phyloP scores from a whole-genome alignment of 2,113 vertebrate genomes.

The Amphiprion ocellaris region DNA sequence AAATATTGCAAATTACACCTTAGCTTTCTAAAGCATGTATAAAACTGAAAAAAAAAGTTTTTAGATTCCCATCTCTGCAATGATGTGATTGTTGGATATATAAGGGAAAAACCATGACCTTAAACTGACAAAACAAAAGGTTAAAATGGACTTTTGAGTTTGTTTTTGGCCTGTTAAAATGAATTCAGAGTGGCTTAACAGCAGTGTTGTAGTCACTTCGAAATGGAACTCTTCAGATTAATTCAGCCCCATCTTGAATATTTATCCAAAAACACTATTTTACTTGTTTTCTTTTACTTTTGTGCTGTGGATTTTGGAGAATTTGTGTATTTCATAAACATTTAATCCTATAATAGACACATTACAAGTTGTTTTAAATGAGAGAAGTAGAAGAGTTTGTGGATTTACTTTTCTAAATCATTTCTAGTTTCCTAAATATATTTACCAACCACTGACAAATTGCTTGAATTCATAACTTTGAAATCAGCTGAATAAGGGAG shows the following conservation, averaged over 20 bases:
- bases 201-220: constrained; percentile 54
- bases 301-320: no score
- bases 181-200: not conserved
- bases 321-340: not conserved
- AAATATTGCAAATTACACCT: not conserved
- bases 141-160: not conserved
- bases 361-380: no score
- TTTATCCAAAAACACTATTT: no score
- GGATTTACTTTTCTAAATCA: not conserved
- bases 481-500: constrained; percentile 1
- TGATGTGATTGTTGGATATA: constrained; percentile 61
- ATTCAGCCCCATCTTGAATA: not conserved
- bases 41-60: not conserved
- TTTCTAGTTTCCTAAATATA: not conserved
- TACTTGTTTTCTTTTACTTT: no score
- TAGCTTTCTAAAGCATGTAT: constrained; percentile 19
- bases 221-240: not conserved
- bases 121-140: constrained; percentile 1
- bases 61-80: constrained; percentile 5
- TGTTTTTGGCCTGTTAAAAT: not conserved
- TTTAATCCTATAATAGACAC: not conserved
- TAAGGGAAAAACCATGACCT: constrained; percentile 37
- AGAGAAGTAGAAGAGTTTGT: no score
- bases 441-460: not conserved
- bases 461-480: not conserved